A percentile compares a stretch with the other conserved stretches of the same genome.
These are phyloP conservation scores for Ophiothrix spiculata DNA, from an alignment of 35 echinoderm and acorn worm genomes.

Conservation along the genomic window DNA sequence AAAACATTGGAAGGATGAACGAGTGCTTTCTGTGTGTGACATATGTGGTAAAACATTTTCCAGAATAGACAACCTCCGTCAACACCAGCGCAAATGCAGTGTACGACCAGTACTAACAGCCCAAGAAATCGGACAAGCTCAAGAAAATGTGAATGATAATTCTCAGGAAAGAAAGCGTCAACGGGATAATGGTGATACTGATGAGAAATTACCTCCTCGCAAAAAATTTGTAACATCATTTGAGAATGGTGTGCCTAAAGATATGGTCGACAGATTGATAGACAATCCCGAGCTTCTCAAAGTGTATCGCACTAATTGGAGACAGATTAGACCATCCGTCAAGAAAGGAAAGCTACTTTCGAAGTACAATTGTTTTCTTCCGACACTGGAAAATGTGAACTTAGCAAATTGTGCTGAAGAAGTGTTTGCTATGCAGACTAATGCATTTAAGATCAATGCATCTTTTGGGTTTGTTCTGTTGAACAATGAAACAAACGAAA, in stretches of 20 bases:
- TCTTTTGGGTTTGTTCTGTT: conserved; percentile 8
- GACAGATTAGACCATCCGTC: conserved; percentile 1
- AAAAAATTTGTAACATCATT: background rate
- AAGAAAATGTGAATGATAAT: background rate
- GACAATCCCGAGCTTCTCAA: background rate
- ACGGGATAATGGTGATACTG: background rate
- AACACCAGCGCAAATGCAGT: background rate
- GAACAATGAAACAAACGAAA: background rate
- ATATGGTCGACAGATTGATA: background rate
- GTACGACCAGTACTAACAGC: background rate
- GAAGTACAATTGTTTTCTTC: conserved; percentile 9
- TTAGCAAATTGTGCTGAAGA: conserved; percentile 6
- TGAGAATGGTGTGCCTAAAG: background rate
- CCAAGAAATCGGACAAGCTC: background rate
- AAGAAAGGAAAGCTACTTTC: conserved; percentile 8
- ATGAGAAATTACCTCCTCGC: background rate
- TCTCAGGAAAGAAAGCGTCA: background rate
- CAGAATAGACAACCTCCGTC: background rate
- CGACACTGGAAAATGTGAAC: background rate
- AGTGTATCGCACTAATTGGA: conserved; percentile 8
- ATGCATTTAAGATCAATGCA: conserved; percentile 20
- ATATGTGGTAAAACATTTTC: conserved; percentile 5
- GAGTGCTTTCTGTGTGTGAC: background rate
- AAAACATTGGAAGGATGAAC: conserved; percentile 10
- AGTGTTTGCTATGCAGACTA: background rate